phyloP scores from a whole-genome alignment of 1,140 invertebrate genomes.

The Mizuhopecten yessoensis region DNA sequence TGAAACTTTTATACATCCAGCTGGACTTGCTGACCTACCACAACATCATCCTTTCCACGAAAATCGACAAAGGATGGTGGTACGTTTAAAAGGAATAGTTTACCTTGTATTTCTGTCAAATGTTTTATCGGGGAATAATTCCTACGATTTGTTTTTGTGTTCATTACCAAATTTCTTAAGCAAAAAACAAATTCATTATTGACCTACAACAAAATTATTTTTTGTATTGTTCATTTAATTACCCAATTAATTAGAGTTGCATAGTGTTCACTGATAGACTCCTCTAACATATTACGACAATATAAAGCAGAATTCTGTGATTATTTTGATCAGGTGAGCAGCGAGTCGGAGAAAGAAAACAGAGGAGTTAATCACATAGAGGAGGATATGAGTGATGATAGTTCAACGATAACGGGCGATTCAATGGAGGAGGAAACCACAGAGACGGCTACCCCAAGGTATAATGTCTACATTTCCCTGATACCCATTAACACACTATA shows the following conservation, averaged over 20 bases:
- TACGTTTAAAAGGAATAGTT: slow-evolving; percentile 50
- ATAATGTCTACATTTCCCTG: not conserved
- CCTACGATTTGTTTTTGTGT: too few species aligned
- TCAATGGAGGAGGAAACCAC: slow-evolving; percentile 72
- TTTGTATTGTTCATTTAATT: too few species aligned
- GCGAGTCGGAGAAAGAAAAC: slow-evolving; percentile 72
- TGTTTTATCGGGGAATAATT: too few species aligned
- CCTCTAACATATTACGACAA: too few species aligned
- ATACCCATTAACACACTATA: too few species aligned
- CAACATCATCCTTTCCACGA: slow-evolving; percentile 66
- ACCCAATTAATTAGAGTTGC: too few species aligned
- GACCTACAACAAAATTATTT: too few species aligned
- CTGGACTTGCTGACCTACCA: slow-evolving; percentile 57
- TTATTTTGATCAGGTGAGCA: slow-evolving; percentile 60
- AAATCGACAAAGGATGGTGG: slow-evolving; percentile 58
- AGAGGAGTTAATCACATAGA: slow-evolving; percentile 48
- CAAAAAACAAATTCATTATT: too few species aligned
- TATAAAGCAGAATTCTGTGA: not conserved
- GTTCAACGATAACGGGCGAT: slow-evolving; percentile 77
- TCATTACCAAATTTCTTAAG: too few species aligned
- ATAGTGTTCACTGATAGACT: too few species aligned
- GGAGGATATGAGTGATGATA: slow-evolving; percentile 73
- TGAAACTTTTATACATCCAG: slow-evolving; percentile 56
- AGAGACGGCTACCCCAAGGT: slow-evolving; percentile 61
- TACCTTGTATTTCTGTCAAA: too few species aligned